Percentiles rank a stretch among this genome's conserved stretches.
phyloP scores from a whole-genome alignment of 2,888 invertebrate species.

The Drosophila rellima region DNA sequence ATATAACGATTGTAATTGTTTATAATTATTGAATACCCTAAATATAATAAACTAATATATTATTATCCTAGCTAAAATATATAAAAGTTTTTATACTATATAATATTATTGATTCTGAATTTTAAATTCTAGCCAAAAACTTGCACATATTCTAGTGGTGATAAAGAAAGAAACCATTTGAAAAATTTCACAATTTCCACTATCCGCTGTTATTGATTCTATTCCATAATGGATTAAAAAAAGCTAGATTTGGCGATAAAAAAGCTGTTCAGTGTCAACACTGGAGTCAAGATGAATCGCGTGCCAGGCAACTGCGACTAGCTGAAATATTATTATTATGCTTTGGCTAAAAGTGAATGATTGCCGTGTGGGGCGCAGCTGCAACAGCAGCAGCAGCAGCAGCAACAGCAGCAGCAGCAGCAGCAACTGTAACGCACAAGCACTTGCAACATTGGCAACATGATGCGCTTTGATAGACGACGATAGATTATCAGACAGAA shows the following conservation, averaged over 20 bases:
- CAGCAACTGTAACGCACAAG: slow-evolving; percentile 60
- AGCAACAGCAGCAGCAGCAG: slow-evolving; percentile 39
- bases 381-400: slow-evolving; percentile 30
- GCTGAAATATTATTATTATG: slow-evolving; percentile 81
- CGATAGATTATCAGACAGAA: slow-evolving; percentile 70
- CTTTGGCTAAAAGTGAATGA: slow-evolving; percentile 80
- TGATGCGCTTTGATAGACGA: slow-evolving; percentile 78
- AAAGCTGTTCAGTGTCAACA: neutral
- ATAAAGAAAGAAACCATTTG: too few relatives aligned
- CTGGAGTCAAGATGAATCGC: slow-evolving; percentile 76
- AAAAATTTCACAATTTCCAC: too few relatives aligned
- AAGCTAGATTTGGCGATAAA: neutral
- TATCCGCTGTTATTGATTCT: too few relatives aligned
- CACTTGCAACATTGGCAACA: slow-evolving; percentile 63
- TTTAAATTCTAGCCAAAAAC: too few relatives aligned
- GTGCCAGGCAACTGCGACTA: slow-evolving; percentile 79
- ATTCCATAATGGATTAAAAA: neutral
- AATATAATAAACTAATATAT: too few relatives aligned
- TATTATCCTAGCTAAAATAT: too few relatives aligned
- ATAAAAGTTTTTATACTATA: too few relatives aligned
- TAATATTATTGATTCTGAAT: too few relatives aligned
- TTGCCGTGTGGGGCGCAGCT: slow-evolving; percentile 59
- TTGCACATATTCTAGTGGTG: too few relatives aligned
- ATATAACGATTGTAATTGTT: too few relatives aligned
- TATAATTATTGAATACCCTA: too few relatives aligned